Evolutionary conservation across 2,113 vertebrate genomes (phyloP).

Genomic region (Amazona guildingii): DNA sequence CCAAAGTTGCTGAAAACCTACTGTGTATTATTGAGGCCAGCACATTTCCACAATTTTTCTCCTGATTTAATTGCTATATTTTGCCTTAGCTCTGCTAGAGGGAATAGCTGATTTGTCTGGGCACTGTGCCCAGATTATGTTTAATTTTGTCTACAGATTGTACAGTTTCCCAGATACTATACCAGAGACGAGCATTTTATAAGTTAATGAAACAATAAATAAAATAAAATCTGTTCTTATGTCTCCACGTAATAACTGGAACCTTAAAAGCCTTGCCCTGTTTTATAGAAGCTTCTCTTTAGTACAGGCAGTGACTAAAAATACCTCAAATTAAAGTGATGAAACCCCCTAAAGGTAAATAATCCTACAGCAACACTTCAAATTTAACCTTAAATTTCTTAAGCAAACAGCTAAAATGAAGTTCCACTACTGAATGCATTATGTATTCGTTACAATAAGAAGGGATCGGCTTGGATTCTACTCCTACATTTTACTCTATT

Average conservation of each 20-base stretch:
- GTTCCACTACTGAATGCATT: neutral
- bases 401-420: conserved; percentile 32
- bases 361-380: conserved; percentile 37
- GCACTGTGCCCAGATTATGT: conserved; percentile 47
- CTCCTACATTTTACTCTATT: neutral
- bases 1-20: neutral
- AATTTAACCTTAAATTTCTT: conserved; percentile 32
- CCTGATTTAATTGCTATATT: conserved; percentile 44
- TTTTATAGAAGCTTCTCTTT: conserved; percentile 19
- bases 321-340: conserved; percentile 18
- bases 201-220: conserved; percentile 66
- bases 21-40: neutral
- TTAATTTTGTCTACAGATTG: conserved; percentile 61
- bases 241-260: conserved; percentile 1
- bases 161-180: conserved; percentile 56
- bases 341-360: conserved; percentile 23
- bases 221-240: conserved; percentile 55
- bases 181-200: conserved; percentile 55
- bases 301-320: conserved; percentile 22
- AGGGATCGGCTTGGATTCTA: neutral
- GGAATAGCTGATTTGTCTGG: conserved; percentile 50
- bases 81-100: conserved; percentile 17
- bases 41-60: conserved; percentile 5
- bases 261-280: conserved; percentile 19
- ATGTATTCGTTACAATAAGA: neutral